Evolutionary conservation across 2,113 vertebrate species (phyloP).

Genomic region (Ailurus styani): DNA sequence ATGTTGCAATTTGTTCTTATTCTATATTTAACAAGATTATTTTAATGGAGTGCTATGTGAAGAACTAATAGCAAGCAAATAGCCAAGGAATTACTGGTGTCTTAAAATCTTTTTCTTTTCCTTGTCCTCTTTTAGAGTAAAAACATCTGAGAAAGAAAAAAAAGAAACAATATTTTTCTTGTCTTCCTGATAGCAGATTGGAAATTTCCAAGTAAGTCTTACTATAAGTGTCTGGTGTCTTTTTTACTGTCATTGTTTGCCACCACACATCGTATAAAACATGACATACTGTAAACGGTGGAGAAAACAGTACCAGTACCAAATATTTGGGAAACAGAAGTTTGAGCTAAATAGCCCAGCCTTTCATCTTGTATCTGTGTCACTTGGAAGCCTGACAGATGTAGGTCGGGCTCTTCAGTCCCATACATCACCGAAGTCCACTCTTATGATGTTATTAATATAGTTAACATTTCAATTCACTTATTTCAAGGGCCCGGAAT

Average conservation of each 20-base stretch:
- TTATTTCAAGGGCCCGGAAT: background rate
- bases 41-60: constrained; percentile 52
- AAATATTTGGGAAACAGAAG: background rate
- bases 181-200: background rate
- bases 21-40: constrained; percentile 74
- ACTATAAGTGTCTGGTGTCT: background rate
- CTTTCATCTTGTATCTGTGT: background rate
- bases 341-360: background rate
- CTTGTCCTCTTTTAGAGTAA: background rate
- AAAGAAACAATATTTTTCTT: background rate
- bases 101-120: background rate
- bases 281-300: background rate
- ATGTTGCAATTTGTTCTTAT: constrained; percentile 65
- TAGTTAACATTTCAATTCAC: constrained; percentile 27
- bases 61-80: constrained; percentile 17
- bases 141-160: background rate
- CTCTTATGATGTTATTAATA: background rate
- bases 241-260: background rate
- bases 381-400: background rate
- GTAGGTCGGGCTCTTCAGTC: background rate
- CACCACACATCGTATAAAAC: background rate
- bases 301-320: background rate
- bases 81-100: background rate
- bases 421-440: constrained; percentile 31
- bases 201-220: background rate